A percentile compares a stretch with the other conserved stretches of the same genome.
Conservation (phyloP, 2,888 invertebrate species). For the Caenorhabditis wallacei region DNA sequence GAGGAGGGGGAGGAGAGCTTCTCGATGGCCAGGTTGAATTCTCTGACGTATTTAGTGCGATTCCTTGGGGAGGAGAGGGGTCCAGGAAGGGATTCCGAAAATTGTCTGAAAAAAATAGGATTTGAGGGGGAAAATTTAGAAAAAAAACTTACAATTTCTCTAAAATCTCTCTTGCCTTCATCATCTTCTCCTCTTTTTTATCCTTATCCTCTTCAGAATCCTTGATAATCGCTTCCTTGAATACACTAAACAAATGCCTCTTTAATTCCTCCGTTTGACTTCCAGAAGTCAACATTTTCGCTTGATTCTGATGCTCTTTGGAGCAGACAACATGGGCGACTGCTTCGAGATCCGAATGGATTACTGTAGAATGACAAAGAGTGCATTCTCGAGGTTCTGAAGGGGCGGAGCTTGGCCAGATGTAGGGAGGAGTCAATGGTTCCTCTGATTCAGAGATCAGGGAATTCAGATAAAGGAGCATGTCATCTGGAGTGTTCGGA, state of each 20-base stretch:
- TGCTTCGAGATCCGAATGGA: constrained; percentile 43
- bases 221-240: background rate
- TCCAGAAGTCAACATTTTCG: constrained; percentile 41
- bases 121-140: background rate
- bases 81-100: constrained; percentile 35
- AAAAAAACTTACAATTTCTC: constrained; percentile 24
- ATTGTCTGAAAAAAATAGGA: background rate
- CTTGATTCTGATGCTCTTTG: constrained; percentile 44
- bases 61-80: constrained; percentile 39
- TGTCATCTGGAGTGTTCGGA: constrained; percentile 26
- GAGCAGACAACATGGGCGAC: constrained; percentile 43
- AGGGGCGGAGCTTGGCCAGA: constrained; percentile 14
- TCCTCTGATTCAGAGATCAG: background rate
- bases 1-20: constrained; percentile 9
- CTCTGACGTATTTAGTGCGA: constrained; percentile 52
- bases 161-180: constrained; percentile 23
- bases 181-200: constrained; percentile 5
- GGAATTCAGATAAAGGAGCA: constrained; percentile 25
- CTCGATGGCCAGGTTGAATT: constrained; percentile 46
- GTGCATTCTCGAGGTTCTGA: constrained; percentile 15
- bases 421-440: background rate
- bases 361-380: constrained; percentile 18
- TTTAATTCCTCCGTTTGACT: constrained; percentile 44
- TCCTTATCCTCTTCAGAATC: background rate
- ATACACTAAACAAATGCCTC: constrained; percentile 28